Percentiles rank a stretch among this genome's conserved stretches.
Conservation (phyloP, 1,140 invertebrate species). For the Meloidogyne exigua region DNA sequence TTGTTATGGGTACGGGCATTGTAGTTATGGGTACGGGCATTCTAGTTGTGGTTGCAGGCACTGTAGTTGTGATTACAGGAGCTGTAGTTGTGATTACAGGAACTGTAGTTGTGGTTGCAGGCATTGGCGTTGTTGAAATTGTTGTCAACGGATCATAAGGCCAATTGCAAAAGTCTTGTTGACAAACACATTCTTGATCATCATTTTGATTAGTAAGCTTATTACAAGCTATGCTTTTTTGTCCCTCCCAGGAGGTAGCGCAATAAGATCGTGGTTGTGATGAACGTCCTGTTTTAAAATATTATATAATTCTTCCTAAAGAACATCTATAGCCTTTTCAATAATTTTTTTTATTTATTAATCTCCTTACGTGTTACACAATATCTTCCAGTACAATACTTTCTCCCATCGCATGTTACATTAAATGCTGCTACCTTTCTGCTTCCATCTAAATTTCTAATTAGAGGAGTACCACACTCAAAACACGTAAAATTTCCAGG, state of each 20-base stretch:
- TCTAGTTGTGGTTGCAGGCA: too few species aligned
- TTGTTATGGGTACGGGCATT: too few species aligned
- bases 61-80: too few species aligned
- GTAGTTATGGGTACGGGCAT: too few species aligned
- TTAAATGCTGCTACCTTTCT: slow-evolving; percentile 5
- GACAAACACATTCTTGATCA: slow-evolving; percentile 23
- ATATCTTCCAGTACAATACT: slow-evolving; percentile 21
- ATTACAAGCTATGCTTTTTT: slow-evolving; percentile 1
- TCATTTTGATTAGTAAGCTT: slow-evolving; percentile 15
- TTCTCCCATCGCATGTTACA: slow-evolving; percentile 22
- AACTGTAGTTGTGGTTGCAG: too few species aligned
- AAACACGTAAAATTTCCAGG: slow-evolving; percentile 23
- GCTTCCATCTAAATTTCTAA: slow-evolving; percentile 12
- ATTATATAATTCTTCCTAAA: too few species aligned
- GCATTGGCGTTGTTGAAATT: background rate
- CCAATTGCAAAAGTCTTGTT: slow-evolving; percentile 14
- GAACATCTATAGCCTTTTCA: too few species aligned
- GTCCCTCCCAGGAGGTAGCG: slow-evolving; percentile 22
- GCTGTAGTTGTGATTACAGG: too few species aligned
- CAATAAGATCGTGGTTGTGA: slow-evolving; percentile 14
- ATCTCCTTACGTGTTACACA: slow-evolving; percentile 10
- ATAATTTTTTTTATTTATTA: too few species aligned
- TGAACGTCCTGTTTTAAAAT: background rate
- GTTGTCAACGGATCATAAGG: background rate
- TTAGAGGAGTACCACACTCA: slow-evolving; percentile 19